phyloP scores from a whole-genome alignment of 35 echinoderm and acorn worm species.

The Hemicentrotus pulcherrimus region DNA sequence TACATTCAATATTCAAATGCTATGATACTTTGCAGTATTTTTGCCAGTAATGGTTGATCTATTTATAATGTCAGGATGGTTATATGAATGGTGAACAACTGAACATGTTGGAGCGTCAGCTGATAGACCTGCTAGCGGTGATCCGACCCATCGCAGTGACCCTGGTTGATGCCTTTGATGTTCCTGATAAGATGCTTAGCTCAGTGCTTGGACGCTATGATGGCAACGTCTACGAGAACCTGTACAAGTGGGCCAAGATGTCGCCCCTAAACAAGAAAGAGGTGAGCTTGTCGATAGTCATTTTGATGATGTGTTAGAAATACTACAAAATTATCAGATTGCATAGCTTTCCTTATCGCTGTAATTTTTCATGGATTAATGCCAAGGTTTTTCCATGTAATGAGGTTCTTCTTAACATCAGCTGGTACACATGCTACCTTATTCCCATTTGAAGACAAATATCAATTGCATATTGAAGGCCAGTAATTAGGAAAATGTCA shows the following conservation, averaged over 20 bases:
- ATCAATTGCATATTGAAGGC: too few relatives aligned
- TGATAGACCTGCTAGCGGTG: constrained; percentile 58
- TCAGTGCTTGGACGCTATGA: constrained; percentile 94
- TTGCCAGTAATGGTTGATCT: neutral
- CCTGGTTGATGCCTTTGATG: constrained; percentile 90
- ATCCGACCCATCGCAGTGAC: constrained; percentile 85
- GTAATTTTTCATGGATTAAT: too few relatives aligned
- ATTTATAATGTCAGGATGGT: constrained; percentile 72
- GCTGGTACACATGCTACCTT: too few relatives aligned
- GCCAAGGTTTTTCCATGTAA: too few relatives aligned
- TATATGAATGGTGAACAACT: constrained; percentile 82
- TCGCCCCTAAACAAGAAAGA: constrained; percentile 88
- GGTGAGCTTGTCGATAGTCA: constrained; percentile 58
- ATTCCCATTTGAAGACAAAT: too few relatives aligned
- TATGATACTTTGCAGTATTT: too few relatives aligned
- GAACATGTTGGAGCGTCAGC: constrained; percentile 55
- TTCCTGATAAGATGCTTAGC: constrained; percentile 68
- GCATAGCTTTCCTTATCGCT: too few relatives aligned
- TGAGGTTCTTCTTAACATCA: too few relatives aligned
- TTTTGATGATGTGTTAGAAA: too few relatives aligned
- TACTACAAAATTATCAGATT: too few relatives aligned
- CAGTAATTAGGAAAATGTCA: too few relatives aligned
- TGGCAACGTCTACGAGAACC: constrained; percentile 95
- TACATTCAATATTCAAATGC: too few relatives aligned
- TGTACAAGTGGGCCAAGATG: constrained; percentile 96